These are phyloP conservation scores for Euleptes europaea DNA, from an alignment of 2,113 vertebrate genomes.

Conservation along the genomic window DNA sequence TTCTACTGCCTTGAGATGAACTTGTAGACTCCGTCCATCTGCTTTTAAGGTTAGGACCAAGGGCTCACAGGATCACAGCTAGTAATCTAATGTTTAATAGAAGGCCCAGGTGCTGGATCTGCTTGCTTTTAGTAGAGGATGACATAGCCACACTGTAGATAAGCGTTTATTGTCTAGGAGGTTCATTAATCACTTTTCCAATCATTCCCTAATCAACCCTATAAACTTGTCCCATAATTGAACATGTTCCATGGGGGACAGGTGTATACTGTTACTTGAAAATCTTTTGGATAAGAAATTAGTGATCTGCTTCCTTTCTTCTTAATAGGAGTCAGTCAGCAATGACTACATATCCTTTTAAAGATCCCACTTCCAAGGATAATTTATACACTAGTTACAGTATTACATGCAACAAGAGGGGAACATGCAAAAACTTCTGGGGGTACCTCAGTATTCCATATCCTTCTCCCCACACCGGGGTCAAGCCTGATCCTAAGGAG, in stretches of 20 bases:
- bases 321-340: too few species aligned
- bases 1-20: neutral
- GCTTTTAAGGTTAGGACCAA: neutral
- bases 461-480: too few species aligned
- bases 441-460: too few species aligned
- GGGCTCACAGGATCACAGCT: neutral
- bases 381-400: too few species aligned
- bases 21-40: neutral
- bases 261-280: neutral
- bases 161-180: neutral
- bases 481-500: too few species aligned
- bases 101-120: neutral
- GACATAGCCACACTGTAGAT: neutral
- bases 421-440: too few species aligned
- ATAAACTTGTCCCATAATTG: neutral
- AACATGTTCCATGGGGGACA: neutral
- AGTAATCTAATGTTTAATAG: neutral
- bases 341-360: too few species aligned
- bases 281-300: too few species aligned
- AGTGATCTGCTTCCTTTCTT: too few species aligned
- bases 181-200: neutral
- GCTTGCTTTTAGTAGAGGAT: neutral
- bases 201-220: neutral
- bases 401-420: too few species aligned
- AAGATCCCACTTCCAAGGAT: too few species aligned